These are phyloP conservation scores for Oligia strigilis DNA, from an alignment of 2,888 invertebrate genomes.

Conservation along the genomic window DNA sequence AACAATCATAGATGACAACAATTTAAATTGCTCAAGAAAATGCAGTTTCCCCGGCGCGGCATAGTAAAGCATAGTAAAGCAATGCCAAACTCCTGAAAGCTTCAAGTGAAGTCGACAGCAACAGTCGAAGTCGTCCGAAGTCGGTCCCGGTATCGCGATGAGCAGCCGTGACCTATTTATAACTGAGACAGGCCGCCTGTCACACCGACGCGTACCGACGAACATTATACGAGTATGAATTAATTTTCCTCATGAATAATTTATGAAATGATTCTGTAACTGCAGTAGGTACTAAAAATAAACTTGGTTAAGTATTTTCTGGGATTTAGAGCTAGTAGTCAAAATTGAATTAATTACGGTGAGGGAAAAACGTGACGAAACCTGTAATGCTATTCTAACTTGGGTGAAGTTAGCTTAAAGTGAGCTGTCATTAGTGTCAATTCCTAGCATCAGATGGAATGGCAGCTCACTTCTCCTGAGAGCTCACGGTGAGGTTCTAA, in stretches of 20 bases:
- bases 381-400: no score
- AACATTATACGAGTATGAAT: background rate
- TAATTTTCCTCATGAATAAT: slow-evolving; percentile 37
- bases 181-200: slow-evolving; percentile 21
- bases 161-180: slow-evolving; percentile 55
- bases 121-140: slow-evolving; percentile 36
- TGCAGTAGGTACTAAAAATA: slow-evolving; percentile 2
- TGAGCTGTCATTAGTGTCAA: no score
- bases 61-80: no score
- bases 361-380: background rate
- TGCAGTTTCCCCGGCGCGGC: background rate
- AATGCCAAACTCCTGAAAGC: background rate
- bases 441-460: no score
- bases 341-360: background rate
- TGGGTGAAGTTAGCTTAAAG: no score
- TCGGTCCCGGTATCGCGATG: slow-evolving; percentile 24
- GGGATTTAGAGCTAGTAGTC: background rate
- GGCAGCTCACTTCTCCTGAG: no score
- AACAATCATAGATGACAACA: background rate
- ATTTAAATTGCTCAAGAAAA: no score
- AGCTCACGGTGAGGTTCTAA: no score
- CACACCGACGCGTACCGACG: slow-evolving; percentile 38
- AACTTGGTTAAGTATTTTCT: background rate
- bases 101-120: slow-evolving; percentile 5
- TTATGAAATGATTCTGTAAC: slow-evolving; percentile 43